Evolutionary conservation across 2,888 invertebrate species (phyloP), one percentile per base, ranked within the genome.

Genomic region (Heliconius ismenius): DNA sequence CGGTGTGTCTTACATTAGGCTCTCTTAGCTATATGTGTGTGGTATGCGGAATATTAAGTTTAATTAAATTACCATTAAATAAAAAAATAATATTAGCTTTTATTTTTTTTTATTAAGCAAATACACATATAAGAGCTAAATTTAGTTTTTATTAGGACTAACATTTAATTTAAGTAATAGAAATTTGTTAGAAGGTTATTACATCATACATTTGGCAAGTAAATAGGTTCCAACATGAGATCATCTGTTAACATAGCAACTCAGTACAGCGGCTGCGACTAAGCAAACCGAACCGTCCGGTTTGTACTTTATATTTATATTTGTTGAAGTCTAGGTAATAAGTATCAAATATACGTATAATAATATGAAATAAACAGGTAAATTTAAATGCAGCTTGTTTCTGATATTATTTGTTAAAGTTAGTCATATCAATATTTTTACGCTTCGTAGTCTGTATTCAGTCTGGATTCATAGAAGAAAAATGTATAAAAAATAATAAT

Each of bases 211-310:
- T 70, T 70, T 58, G 32, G 28, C 28, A 32, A 70, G 69, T 21
- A 54, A 54, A 70, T 70, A 70, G 54, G 10, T 70, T n/a, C 49
- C n/a, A 69, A 69, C 43, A n/a, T 70, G 54, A 70, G 69, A 54
- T 70, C 69, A 70, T 70, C 69, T 70, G 69, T 54, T 70, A 54
- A 32, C 54, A 54, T 70, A 70, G 54, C 69, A 70, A n/a, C 28
- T 58, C 54, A 10, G 49, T 67, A n/a, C 54, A 32, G 54, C 54
- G 69, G n/a, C 69, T 70, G 54, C 54, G 32, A 32, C 69, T 70
- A 70, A 58, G 15, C 54, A 70, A 70, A 70, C 32, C 11, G 7
- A 54, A 70, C 69, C 13, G 15, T 70, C 54, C 54, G 49, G 69
- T 70, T 70, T 70, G 15, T 70, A 54, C 69, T 58, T 70, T 70